A percentile compares a stretch with the other conserved stretches of the same genome.
Conservation (phyloP, 2,113 vertebrate species). For the Burhinus bistriatus region DNA sequence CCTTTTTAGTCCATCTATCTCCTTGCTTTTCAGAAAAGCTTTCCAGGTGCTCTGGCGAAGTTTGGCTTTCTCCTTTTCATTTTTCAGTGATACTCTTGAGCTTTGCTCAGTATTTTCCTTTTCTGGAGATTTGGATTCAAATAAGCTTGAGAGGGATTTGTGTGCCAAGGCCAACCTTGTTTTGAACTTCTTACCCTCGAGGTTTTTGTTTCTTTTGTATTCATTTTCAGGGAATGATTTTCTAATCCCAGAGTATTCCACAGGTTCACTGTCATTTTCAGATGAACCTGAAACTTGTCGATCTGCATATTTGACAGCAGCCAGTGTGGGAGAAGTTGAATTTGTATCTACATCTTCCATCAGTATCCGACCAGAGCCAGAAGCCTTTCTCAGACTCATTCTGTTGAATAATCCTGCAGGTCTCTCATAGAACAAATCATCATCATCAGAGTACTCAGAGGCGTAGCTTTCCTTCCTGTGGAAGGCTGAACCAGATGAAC, state of each 20-base stretch:
- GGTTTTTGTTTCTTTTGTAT: conserved; percentile 71
- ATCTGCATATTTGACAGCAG: not conserved
- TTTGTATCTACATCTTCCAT: not conserved
- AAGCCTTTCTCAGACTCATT: conserved; percentile 51
- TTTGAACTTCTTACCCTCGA: conserved; percentile 77
- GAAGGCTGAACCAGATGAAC: not conserved
- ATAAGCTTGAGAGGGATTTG: conserved; percentile 83
- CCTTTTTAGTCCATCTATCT: conserved; percentile 66
- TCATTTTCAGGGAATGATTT: conserved; percentile 54
- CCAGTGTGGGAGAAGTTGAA: not conserved
- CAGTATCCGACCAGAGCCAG: conserved; percentile 19
- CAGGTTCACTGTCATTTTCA: not conserved
- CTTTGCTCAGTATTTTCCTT: conserved; percentile 72
- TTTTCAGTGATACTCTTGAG: conserved; percentile 17
- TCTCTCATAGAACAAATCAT: conserved; percentile 73
- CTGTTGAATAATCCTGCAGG: conserved; percentile 60
- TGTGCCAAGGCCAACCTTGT: conserved; percentile 82
- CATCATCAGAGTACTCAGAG: conserved; percentile 71
- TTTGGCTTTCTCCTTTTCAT: conserved; percentile 67
- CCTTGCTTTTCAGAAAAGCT: conserved; percentile 70
- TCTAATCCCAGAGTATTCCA: conserved; percentile 13
- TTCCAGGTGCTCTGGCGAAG: conserved; percentile 73
- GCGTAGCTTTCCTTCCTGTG: conserved; percentile 31
- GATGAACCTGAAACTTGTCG: not conserved
- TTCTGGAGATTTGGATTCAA: conserved; percentile 78